A percentile compares a stretch with the other conserved stretches of the same genome.
Evolutionary conservation across 2,888 invertebrate species (phyloP).

Genomic region (Scaeva pyrastri): DNA sequence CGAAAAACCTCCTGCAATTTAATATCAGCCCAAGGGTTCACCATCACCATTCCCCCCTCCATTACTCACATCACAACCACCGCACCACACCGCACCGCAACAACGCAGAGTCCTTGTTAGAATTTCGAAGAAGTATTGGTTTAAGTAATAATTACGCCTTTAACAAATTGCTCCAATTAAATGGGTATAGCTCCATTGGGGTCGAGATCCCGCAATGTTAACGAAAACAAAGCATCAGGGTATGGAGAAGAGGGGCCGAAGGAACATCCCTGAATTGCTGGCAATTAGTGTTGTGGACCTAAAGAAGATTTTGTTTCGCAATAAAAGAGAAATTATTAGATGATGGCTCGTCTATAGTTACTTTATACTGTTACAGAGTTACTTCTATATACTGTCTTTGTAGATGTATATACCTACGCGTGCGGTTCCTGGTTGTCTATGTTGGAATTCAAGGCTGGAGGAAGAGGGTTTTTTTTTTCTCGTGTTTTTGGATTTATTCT

Average conservation of each 20-base stretch:
- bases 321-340: slow-evolving; percentile 77
- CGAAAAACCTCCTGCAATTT: slow-evolving; percentile 54
- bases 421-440: slow-evolving; percentile 3
- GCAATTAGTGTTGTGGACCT: slow-evolving; percentile 74
- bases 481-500: slow-evolving; percentile 2
- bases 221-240: background rate
- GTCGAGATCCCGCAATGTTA: slow-evolving; percentile 13
- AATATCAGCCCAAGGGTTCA: slow-evolving; percentile 43
- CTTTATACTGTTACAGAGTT: background rate
- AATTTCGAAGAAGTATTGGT: slow-evolving; percentile 56
- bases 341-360: slow-evolving; percentile 64
- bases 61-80: background rate
- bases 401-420: background rate
- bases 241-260: background rate
- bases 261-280: slow-evolving; percentile 71
- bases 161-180: slow-evolving; percentile 76
- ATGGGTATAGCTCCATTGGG: slow-evolving; percentile 49
- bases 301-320: slow-evolving; percentile 75
- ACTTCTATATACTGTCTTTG: too few species aligned
- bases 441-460: background rate
- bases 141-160: slow-evolving; percentile 75
- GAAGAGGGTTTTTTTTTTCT: slow-evolving; percentile 40
- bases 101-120: slow-evolving; percentile 9
- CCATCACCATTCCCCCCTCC: slow-evolving; percentile 3
- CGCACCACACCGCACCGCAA: too few species aligned